Conservation (phyloP, 2,113 vertebrate species). For the Istiophorus platypterus region DNA sequence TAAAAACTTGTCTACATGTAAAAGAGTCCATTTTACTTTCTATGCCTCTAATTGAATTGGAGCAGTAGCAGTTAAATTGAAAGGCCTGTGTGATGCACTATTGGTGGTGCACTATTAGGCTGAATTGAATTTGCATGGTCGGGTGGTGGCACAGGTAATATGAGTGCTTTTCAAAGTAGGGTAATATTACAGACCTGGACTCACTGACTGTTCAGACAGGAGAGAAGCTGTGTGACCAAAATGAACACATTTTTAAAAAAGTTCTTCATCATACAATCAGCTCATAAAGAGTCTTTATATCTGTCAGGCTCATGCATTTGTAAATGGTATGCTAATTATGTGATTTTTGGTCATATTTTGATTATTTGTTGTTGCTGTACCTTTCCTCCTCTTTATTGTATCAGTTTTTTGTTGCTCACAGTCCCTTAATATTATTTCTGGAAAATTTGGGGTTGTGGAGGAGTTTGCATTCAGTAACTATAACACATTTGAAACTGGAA, state of each 20-base stretch:
- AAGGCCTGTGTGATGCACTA: constrained; percentile 62
- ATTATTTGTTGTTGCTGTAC: neutral
- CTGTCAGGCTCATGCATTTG: constrained; percentile 4
- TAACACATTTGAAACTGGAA: neutral
- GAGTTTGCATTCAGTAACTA: neutral
- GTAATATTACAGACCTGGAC: constrained; percentile 45
- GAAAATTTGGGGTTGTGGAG: neutral
- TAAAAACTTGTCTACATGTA: constrained; percentile 45
- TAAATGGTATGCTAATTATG: neutral
- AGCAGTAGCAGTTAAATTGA: constrained; percentile 68
- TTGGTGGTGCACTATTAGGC: constrained; percentile 68
- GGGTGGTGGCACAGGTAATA: constrained; percentile 57
- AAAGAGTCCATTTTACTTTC: constrained; percentile 55
- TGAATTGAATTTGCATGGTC: constrained; percentile 72
- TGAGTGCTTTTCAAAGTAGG: constrained; percentile 57
- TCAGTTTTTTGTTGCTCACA: neutral
- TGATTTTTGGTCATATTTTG: neutral
- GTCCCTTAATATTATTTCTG: neutral
- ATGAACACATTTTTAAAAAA: constrained; percentile 29
- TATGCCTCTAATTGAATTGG: constrained; percentile 67
- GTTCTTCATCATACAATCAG: neutral
- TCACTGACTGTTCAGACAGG: constrained; percentile 1
- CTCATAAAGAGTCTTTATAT: constrained; percentile 3
- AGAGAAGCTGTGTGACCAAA: constrained; percentile 1
- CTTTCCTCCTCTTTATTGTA: neutral